Percentiles rank a stretch among this genome's conserved stretches.
phyloP scores from a whole-genome alignment of 2,888 invertebrate species.

The Trachelus troglodyta region DNA sequence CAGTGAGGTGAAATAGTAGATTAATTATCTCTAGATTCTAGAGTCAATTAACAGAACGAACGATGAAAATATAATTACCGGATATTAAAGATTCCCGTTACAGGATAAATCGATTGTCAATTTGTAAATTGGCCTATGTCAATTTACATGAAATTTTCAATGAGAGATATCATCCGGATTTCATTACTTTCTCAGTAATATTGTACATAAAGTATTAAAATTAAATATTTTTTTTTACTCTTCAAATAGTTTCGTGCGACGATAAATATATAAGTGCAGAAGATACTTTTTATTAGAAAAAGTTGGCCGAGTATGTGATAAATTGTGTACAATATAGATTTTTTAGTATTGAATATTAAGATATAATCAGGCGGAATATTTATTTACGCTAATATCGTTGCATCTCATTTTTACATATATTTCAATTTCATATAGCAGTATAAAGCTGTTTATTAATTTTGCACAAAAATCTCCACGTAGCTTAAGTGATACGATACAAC shows the following conservation, averaged over 20 bases:
- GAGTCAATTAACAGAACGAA: background rate
- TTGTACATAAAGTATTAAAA: background rate
- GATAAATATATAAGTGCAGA: background rate
- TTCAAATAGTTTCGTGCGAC: background rate
- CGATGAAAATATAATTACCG: background rate
- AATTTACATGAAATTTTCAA: background rate
- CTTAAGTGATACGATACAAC: background rate
- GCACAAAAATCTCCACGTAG: background rate
- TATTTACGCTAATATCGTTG: background rate
- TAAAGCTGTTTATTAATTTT: background rate
- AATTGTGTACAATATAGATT: background rate
- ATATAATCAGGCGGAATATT: background rate
- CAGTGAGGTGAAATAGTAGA: background rate
- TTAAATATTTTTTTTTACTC: background rate
- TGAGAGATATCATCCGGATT: background rate
- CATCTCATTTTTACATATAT: background rate
- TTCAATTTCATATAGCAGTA: background rate
- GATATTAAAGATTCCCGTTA: background rate
- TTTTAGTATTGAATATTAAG: background rate
- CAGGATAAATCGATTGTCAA: background rate
- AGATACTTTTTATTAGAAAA: background rate
- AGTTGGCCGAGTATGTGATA: background rate
- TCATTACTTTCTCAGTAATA: background rate
- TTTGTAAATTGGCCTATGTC: background rate
- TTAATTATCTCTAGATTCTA: background rate